A percentile compares a stretch with the other conserved stretches of the same genome.
Conservation (phyloP, 2,888 invertebrate genomes). For the Drosophila histrio region DNA sequence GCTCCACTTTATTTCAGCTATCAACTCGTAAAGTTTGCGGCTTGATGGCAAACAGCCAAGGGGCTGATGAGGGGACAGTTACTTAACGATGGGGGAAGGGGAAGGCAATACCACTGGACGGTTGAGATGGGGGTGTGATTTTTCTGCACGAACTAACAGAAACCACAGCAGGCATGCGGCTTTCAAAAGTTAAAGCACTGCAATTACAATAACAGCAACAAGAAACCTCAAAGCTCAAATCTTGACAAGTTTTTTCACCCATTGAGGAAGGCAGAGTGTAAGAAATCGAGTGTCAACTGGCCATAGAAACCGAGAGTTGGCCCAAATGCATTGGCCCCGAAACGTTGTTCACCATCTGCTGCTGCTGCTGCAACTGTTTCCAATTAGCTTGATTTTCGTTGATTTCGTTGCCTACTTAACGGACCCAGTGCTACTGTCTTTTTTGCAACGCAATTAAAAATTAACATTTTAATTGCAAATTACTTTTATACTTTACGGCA, state of each 20-base stretch:
- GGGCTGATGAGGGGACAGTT: constrained; percentile 14
- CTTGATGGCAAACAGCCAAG: constrained; percentile 55
- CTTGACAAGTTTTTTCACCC: constrained; percentile 56
- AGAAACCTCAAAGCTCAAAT: constrained; percentile 49
- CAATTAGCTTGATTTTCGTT: constrained; percentile 69
- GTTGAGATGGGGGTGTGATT: constrained; percentile 38
- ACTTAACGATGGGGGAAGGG: constrained; percentile 8
- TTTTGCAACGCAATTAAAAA: constrained; percentile 77
- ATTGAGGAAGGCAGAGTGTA: constrained; percentile 25
- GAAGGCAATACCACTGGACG: neutral
- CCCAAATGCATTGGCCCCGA: constrained; percentile 28
- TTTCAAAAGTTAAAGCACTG: constrained; percentile 52
- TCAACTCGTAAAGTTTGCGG: constrained; percentile 78
- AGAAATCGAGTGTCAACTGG: constrained; percentile 29
- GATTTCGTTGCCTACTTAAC: constrained; percentile 32
- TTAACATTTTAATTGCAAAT: constrained; percentile 82
- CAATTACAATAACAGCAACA: constrained; percentile 54
- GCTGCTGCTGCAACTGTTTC: constrained; percentile 12
- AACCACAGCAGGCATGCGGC: constrained; percentile 55
- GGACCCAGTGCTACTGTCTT: constrained; percentile 5
- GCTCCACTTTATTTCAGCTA: constrained; percentile 76
- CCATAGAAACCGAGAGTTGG: constrained; percentile 12
- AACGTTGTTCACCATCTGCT: constrained; percentile 8
- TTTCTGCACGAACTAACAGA: constrained; percentile 58
- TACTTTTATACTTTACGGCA: constrained; percentile 62